These are phyloP conservation scores for Parazoanthus darwini DNA, from an alignment of 92 coral and sea anemone genomes.

Conservation along the genomic window DNA sequence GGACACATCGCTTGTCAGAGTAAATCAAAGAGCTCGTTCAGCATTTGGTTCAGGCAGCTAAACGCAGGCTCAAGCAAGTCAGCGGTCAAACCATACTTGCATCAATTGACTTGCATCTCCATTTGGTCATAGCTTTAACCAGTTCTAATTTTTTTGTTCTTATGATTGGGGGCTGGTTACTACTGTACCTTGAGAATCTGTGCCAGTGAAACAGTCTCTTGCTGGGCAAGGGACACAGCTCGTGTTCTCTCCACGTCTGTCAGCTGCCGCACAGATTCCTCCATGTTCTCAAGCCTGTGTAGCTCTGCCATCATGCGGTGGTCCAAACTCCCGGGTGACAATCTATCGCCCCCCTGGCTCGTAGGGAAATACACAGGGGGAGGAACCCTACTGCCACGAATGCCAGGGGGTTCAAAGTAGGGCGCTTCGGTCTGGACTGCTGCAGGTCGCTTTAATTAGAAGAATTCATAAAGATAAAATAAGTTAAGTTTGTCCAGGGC, in stretches of 20 bases:
- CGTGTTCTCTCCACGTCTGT: slow-evolving; percentile 90
- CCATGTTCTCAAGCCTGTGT: slow-evolving; percentile 91
- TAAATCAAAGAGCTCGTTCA: too few relatives aligned
- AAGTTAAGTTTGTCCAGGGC: too few relatives aligned
- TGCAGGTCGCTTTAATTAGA: slow-evolving; percentile 52
- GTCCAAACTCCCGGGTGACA: slow-evolving; percentile 96
- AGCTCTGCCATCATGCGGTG: slow-evolving; percentile 90
- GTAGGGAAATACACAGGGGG: slow-evolving; percentile 62
- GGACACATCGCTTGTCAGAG: too few relatives aligned
- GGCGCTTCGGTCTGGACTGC: slow-evolving; percentile 39
- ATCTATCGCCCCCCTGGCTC: slow-evolving; percentile 77
- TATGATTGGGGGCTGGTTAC: neutral
- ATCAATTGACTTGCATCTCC: too few relatives aligned
- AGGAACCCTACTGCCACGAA: slow-evolving; percentile 53
- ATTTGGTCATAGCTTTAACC: too few relatives aligned
- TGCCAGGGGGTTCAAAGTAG: slow-evolving; percentile 45
- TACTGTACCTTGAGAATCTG: slow-evolving; percentile 88
- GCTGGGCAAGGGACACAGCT: slow-evolving; percentile 89
- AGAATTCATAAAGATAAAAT: neutral
- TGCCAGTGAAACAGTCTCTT: slow-evolving; percentile 96
- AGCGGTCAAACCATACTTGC: too few relatives aligned
- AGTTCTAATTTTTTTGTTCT: too few relatives aligned
- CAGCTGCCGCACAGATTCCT: slow-evolving; percentile 94
- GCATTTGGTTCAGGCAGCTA: too few relatives aligned
- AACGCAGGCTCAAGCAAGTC: too few relatives aligned